Percentiles rank a stretch among this genome's conserved stretches.
phyloP scores from a whole-genome alignment of 2,113 vertebrate genomes.

The Lathamus discolor region DNA sequence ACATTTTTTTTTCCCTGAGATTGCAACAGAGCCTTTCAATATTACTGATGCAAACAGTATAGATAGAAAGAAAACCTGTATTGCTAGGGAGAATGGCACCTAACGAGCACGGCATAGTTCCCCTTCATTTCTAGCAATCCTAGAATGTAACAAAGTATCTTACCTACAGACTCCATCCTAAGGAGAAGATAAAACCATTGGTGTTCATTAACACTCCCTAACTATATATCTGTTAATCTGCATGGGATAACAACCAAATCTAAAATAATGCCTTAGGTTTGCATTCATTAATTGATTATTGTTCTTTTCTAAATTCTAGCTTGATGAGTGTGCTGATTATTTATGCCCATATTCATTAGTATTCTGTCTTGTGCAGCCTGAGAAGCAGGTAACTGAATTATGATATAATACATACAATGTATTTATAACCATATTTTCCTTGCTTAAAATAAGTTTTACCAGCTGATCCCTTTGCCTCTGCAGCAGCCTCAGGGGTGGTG shows the following conservation, averaged over 20 bases:
- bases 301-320: neutral
- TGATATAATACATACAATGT: neutral
- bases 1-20: neutral
- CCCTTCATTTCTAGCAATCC: neutral
- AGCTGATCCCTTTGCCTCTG: neutral
- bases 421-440: neutral
- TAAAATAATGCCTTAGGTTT: neutral
- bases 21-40: neutral
- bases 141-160: neutral
- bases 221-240: neutral
- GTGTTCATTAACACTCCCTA: neutral
- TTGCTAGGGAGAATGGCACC: neutral
- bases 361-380: neutral
- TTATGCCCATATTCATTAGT: neutral
- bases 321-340: neutral
- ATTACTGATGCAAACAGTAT: neutral
- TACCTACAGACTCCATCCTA: neutral
- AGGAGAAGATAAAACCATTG: neutral
- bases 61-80: neutral
- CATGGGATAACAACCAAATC: neutral
- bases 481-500: neutral
- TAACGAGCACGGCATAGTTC: neutral
- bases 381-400: neutral
- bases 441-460: neutral
- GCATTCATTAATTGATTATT: neutral